These are phyloP conservation scores for Sylvicapra grimmia DNA, from an alignment of 2,113 vertebrate genomes.

Conservation along the genomic window DNA sequence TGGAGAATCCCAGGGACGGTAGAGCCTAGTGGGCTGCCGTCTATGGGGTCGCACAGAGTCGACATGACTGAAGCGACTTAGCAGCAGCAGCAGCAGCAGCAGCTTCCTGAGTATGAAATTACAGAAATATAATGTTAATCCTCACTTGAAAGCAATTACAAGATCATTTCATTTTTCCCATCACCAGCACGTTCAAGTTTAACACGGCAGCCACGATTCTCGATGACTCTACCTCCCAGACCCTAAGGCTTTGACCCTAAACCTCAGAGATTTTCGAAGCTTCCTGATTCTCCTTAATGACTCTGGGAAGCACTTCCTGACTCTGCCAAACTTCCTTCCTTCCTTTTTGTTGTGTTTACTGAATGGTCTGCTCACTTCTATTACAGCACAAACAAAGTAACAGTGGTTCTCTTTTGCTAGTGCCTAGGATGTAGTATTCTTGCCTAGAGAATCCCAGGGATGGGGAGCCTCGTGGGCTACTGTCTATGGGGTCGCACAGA, in stretches of 20 bases:
- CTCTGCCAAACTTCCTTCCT: not conserved
- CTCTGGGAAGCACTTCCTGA: not conserved
- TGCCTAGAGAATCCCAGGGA: too few species aligned
- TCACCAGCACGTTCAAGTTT: not conserved
- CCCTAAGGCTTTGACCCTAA: not conserved
- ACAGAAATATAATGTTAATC: not conserved
- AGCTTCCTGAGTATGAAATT: not conserved
- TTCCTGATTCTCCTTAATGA: too few species aligned
- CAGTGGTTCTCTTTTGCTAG: not conserved
- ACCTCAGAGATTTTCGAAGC: too few species aligned
- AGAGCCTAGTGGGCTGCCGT: too few species aligned
- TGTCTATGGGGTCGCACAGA: too few species aligned
- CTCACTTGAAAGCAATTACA: not conserved
- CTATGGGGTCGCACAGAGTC: too few species aligned
- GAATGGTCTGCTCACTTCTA: not conserved
- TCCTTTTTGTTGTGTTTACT: not conserved
- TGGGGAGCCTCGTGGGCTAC: too few species aligned
- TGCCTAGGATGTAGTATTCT: too few species aligned
- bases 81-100: too few species aligned
- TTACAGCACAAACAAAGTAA: not conserved
- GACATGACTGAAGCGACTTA: too few species aligned
- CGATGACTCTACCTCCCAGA: not conserved
- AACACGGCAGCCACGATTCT: rapidly evolving
- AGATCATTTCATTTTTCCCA: not conserved
- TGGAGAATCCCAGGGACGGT: too few species aligned